Percentiles rank a stretch among this genome's conserved stretches.
These are phyloP conservation scores for Atractosteus spatula DNA, from an alignment of 2,113 vertebrate species.

Conservation along the genomic window DNA sequence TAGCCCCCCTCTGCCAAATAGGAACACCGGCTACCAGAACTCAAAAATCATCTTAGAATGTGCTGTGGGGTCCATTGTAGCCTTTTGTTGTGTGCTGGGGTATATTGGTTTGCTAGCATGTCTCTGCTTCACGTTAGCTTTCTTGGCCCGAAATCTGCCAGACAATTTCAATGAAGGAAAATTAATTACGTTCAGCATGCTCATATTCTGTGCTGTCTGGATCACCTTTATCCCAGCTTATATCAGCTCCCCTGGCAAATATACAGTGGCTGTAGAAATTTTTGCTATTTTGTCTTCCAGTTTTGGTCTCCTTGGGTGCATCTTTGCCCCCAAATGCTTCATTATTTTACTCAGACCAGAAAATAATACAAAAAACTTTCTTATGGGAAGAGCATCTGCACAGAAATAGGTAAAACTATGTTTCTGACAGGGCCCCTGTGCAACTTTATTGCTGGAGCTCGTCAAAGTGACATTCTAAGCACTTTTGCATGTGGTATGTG, in stretches of 20 bases:
- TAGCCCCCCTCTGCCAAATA: not conserved
- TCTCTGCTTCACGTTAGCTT: slow-evolving; percentile 4
- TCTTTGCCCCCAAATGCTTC: slow-evolving; percentile 6
- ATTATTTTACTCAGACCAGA: slow-evolving; percentile 7
- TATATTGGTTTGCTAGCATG: slow-evolving; percentile 9
- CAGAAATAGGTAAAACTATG: not conserved
- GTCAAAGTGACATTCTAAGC: too few species aligned
- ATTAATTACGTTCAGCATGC: slow-evolving; percentile 14
- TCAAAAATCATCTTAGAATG: slow-evolving; percentile 8
- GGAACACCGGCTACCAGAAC: slow-evolving; percentile 2
- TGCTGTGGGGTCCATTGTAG: not conserved
- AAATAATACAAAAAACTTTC: slow-evolving; percentile 5
- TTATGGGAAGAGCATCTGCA: not conserved
- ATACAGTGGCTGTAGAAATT: slow-evolving; percentile 1
- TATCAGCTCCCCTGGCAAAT: slow-evolving; percentile 13
- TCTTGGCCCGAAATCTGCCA: slow-evolving; percentile 10
- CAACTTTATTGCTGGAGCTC: too few species aligned
- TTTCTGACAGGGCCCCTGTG: too few species aligned
- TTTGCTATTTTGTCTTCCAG: slow-evolving; percentile 14
- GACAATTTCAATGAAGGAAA: slow-evolving; percentile 13
- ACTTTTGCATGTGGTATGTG: too few species aligned
- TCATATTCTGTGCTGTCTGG: slow-evolving; percentile 10
- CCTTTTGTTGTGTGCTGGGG: slow-evolving; percentile 4
- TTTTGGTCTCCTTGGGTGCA: slow-evolving; percentile 11
- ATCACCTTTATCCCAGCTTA: slow-evolving; percentile 15